Evolutionary conservation across 2,888 invertebrate genomes (phyloP).

Genomic region (Adelognathus sp.): DNA sequence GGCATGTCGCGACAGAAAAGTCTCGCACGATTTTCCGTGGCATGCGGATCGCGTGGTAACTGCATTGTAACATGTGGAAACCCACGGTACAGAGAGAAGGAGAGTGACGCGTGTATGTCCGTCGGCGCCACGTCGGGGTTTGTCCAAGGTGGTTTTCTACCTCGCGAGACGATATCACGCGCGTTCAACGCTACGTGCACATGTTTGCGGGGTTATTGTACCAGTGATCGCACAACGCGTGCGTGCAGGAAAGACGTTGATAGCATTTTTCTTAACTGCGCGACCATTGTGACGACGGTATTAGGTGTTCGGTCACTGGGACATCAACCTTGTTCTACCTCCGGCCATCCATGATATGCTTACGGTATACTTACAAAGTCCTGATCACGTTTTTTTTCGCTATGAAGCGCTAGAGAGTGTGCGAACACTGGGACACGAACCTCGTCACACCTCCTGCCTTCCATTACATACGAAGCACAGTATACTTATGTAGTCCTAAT

Average conservation of each 20-base stretch:
- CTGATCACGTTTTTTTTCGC: slow-evolving; percentile 68
- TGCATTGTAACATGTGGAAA: slow-evolving; percentile 48
- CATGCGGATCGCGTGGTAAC: slow-evolving; percentile 62
- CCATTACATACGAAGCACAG: slow-evolving; percentile 61
- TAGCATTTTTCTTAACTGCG: too few relatives aligned
- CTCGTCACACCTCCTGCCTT: background rate
- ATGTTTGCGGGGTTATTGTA: too few relatives aligned
- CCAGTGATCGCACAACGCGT: too few relatives aligned
- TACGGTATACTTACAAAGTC: slow-evolving; percentile 44
- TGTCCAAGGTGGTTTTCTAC: background rate
- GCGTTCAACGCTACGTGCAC: slow-evolving; percentile 40
- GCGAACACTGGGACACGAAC: too few relatives aligned
- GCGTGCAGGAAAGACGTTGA: too few relatives aligned
- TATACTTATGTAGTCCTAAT: slow-evolving; percentile 62
- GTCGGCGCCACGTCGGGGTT: slow-evolving; percentile 9
- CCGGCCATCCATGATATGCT: background rate
- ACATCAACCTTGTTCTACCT: too few relatives aligned
- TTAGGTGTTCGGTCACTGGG: too few relatives aligned
- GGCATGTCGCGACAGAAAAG: slow-evolving; percentile 62
- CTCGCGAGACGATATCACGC: slow-evolving; percentile 54
- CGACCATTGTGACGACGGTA: too few relatives aligned
- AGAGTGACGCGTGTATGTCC: slow-evolving; percentile 47
- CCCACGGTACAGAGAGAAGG: slow-evolving; percentile 5
- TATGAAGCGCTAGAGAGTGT: too few relatives aligned
- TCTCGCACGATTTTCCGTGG: slow-evolving; percentile 54